phyloP scores from a whole-genome alignment of 2,113 vertebrate genomes.

The Corythornis vintsioides region DNA sequence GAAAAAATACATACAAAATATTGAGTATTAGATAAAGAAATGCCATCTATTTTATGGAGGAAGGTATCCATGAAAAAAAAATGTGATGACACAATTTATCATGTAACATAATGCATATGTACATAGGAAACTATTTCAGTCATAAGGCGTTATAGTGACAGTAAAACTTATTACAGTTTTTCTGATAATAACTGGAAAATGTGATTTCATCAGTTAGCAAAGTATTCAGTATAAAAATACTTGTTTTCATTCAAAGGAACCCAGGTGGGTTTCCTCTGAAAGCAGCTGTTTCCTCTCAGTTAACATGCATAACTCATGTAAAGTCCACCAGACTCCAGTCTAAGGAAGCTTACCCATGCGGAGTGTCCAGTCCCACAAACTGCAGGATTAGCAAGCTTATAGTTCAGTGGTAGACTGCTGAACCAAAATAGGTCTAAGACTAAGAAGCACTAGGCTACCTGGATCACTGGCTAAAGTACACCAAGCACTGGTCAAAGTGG shows the following conservation, averaged over 20 bases:
- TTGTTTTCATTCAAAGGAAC: background rate
- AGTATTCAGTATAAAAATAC: background rate
- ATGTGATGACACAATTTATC: background rate
- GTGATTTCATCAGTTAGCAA: background rate
- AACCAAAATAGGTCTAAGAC: background rate
- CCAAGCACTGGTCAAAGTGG: background rate
- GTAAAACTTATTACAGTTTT: background rate
- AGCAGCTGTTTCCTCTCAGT: background rate
- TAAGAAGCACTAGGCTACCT: background rate
- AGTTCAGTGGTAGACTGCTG: background rate
- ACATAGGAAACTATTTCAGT: background rate
- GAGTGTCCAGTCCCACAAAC: background rate
- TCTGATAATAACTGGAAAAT: background rate
- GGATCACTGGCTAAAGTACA: background rate
- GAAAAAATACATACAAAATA: background rate
- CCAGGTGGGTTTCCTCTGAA: background rate
- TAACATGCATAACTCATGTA: background rate
- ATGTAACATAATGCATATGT: background rate
- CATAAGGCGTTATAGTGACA: background rate
- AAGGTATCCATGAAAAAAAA: background rate
- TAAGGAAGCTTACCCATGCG: background rate
- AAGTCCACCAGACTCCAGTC: background rate
- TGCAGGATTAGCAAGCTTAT: background rate
- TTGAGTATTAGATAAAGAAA: background rate
- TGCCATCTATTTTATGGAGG: background rate